These are phyloP conservation scores for Dysmachus trigonus DNA, from an alignment of 2,888 invertebrate species.

Conservation along the genomic window DNA sequence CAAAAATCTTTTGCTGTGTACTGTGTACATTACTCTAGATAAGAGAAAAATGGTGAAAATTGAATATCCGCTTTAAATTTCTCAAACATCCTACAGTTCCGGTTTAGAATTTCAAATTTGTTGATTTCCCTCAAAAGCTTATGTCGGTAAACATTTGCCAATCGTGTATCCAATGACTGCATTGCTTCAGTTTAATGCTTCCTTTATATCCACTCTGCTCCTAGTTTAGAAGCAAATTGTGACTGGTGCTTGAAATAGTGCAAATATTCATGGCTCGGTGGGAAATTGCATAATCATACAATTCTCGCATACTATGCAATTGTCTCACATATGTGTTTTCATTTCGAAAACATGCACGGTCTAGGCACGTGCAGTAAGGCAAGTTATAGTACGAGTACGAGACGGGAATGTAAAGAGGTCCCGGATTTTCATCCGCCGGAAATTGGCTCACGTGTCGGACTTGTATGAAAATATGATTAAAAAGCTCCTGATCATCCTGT, in stretches of 20 bases:
- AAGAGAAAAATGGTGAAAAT: too few species aligned
- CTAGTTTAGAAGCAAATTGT: not conserved
- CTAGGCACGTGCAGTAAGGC: not conserved
- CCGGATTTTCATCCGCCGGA: not conserved
- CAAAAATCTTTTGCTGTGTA: too few species aligned
- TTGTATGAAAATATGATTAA: not conserved
- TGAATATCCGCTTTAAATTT: too few species aligned
- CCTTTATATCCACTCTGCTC: not conserved
- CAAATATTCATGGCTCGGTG: not conserved
- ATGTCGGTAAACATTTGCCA: not conserved
- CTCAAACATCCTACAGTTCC: too few species aligned
- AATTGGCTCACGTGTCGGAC: not conserved
- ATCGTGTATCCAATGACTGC: not conserved
- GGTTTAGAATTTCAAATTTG: not conserved
- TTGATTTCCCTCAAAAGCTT: not conserved
- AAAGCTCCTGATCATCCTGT: not conserved
- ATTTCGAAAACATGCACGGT: not conserved
- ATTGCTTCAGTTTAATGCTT: not conserved
- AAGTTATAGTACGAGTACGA: not conserved
- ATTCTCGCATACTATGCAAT: not conserved
- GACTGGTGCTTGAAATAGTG: not conserved
- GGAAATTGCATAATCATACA: not conserved
- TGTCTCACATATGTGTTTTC: not conserved
- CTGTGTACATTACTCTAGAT: too few species aligned
- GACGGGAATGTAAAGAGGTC: not conserved